Evolutionary conservation across 2,113 vertebrate genomes (phyloP).

Genomic region (Percina caprodes): DNA sequence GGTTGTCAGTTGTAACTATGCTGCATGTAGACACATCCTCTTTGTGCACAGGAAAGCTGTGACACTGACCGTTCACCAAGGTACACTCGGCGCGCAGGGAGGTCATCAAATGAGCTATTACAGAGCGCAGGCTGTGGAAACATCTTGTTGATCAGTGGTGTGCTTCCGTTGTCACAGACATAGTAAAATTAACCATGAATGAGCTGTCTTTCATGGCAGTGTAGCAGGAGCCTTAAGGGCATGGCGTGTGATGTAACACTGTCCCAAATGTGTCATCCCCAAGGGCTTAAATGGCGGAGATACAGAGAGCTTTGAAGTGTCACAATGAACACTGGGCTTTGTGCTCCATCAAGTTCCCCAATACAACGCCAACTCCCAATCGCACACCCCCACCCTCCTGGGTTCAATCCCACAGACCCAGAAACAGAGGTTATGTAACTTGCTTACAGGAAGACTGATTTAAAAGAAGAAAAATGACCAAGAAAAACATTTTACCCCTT

Average conservation of each 20-base stretch:
- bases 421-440: constrained; percentile 71
- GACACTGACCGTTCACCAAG: constrained; percentile 48
- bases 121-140: constrained; percentile 25
- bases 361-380: constrained; percentile 27
- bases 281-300: constrained; percentile 64
- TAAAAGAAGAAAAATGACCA: constrained; percentile 59
- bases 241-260: constrained; percentile 74
- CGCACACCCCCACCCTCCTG: constrained; percentile 21
- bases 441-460: constrained; percentile 57
- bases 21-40: constrained; percentile 41
- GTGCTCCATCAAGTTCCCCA: constrained; percentile 58
- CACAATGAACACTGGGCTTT: constrained; percentile 79
- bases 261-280: constrained; percentile 77
- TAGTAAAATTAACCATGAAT: constrained; percentile 76
- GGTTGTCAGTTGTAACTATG: constrained; percentile 32
- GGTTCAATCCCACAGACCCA: constrained; percentile 59
- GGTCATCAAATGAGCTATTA: constrained; percentile 39
- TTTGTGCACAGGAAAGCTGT: constrained; percentile 47
- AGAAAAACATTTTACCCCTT: constrained; percentile 28
- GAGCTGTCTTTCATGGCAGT: constrained; percentile 63
- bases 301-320: constrained; percentile 78
- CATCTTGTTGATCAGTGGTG: constrained; percentile 53
- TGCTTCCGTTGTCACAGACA: constrained; percentile 48
- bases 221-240: constrained; percentile 68
- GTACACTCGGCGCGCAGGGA: constrained; percentile 29